These are phyloP conservation scores for Drosophila flavopinicola DNA, from an alignment of 2,888 invertebrate species.

Conservation along the genomic window DNA sequence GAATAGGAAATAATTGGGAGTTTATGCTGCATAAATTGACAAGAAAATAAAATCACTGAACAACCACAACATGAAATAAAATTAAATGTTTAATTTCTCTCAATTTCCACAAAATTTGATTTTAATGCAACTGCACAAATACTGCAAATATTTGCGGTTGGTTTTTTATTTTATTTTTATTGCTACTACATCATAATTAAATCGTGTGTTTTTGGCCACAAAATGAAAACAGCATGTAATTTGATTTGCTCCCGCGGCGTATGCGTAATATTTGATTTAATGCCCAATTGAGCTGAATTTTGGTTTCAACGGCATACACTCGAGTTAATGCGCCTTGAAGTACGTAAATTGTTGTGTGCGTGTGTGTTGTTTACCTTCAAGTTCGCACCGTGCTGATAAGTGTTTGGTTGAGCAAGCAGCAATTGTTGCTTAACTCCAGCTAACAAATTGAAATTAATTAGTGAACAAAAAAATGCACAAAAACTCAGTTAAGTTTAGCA, in stretches of 20 bases:
- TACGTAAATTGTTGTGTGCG: not conserved
- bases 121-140: slow-evolving; percentile 6
- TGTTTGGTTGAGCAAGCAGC: slow-evolving; percentile 16
- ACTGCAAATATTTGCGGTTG: slow-evolving; percentile 21
- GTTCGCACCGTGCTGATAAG: slow-evolving; percentile 17
- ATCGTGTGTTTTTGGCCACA: slow-evolving; percentile 27
- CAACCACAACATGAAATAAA: slow-evolving; percentile 10
- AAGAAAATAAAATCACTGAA: slow-evolving; percentile 1
- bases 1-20: slow-evolving; percentile 23
- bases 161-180: not conserved
- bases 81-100: not conserved
- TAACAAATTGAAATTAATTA: slow-evolving; percentile 25
- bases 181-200: slow-evolving; percentile 22
- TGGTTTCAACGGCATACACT: slow-evolving; percentile 32
- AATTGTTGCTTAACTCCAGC: slow-evolving; percentile 10
- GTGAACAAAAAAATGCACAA: not conserved
- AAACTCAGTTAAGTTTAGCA: slow-evolving; percentile 35
- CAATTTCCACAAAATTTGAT: not conserved
- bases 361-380: not conserved
- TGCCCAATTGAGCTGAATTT: slow-evolving; percentile 1
- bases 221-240: slow-evolving; percentile 21
- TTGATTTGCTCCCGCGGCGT: slow-evolving; percentile 40
- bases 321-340: not conserved
- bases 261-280: slow-evolving; percentile 41
- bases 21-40: slow-evolving; percentile 12